Conservation (phyloP, 2,888 invertebrate species). For the Stictocephala bisonia region DNA sequence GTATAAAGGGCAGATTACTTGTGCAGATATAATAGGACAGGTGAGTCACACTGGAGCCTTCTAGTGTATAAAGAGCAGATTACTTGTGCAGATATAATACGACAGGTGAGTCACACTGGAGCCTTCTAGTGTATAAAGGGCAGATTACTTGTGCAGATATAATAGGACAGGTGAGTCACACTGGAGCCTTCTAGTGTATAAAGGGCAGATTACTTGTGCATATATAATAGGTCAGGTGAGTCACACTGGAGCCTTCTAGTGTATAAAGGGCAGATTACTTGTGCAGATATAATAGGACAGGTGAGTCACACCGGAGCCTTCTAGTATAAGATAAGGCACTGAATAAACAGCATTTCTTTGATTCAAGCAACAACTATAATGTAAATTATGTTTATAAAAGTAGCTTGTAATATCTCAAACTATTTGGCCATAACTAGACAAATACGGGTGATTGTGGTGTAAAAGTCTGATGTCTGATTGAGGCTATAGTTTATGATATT, state of each 20-base stretch:
- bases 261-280: not conserved
- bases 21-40: not conserved
- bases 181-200: slow-evolving; percentile 8
- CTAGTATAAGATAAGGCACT: not conserved
- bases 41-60: not conserved
- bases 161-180: not conserved
- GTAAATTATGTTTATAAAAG: not conserved
- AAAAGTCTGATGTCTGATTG: not conserved
- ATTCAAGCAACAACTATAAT: not conserved
- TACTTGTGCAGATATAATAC: no score
- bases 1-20: no score
- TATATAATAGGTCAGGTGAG: not conserved
- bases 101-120: not conserved
- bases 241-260: not conserved
- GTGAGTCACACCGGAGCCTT: not conserved
- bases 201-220: no score
- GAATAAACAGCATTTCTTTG: not conserved
- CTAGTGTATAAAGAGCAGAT: not conserved
- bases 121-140: slow-evolving; percentile 6
- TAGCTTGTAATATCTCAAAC: not conserved
- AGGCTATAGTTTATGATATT: not conserved
- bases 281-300: not conserved
- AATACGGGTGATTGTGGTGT: not conserved
- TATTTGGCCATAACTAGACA: not conserved
- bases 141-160: no score